Conservation (phyloP, 2,113 vertebrate species). For the Calonectris borealis region DNA sequence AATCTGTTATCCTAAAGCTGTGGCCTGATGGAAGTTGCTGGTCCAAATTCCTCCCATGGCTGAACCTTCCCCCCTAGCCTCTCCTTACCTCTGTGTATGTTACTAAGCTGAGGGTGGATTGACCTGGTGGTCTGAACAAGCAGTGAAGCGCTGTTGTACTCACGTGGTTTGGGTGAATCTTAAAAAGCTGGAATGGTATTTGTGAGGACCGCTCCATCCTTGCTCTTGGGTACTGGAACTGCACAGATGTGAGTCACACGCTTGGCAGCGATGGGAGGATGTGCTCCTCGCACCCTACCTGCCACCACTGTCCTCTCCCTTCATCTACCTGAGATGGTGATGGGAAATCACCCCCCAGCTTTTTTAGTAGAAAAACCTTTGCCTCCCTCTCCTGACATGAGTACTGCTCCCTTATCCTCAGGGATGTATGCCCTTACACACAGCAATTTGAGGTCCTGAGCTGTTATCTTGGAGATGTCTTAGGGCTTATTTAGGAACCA, state of each 20-base stretch:
- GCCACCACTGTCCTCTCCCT: not conserved
- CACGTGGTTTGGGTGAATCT: not conserved
- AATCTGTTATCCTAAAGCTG: not conserved
- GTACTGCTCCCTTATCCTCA: not conserved
- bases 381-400: not conserved
- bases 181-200: not conserved
- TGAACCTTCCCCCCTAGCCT: not conserved
- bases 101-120: not conserved
- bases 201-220: not conserved
- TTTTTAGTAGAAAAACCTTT: not conserved
- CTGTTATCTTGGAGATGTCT: not conserved
- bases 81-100: not conserved
- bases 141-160: not conserved
- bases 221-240: not conserved
- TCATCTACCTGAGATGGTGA: not conserved
- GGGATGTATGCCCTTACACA: not conserved
- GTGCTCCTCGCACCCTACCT: not conserved
- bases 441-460: not conserved
- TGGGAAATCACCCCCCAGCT: not conserved
- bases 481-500: not conserved
- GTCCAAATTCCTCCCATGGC: not conserved
- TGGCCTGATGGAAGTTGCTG: not conserved
- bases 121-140: not conserved
- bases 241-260: not conserved
- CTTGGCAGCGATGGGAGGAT: not conserved